These are phyloP conservation scores for Hyphantria cunea DNA, from an alignment of 1,140 invertebrate species.

Conservation along the genomic window DNA sequence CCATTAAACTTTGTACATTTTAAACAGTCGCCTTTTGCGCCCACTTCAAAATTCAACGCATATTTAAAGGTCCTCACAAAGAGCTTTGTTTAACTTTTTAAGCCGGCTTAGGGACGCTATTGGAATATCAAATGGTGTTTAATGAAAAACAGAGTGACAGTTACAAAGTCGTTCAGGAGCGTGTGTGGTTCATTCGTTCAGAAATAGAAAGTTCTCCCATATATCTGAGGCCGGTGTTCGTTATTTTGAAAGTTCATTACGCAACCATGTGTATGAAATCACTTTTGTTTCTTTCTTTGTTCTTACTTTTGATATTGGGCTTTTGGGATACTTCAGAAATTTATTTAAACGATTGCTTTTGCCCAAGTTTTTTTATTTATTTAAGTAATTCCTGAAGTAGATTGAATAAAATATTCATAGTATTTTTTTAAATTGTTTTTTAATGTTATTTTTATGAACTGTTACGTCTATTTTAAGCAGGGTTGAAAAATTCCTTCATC, in stretches of 20 bases:
- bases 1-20: constrained; percentile 74
- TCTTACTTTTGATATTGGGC: background rate
- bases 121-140: constrained; percentile 15
- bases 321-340: too few relatives aligned
- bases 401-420: too few relatives aligned
- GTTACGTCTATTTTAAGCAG: too few relatives aligned
- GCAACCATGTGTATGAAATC: background rate
- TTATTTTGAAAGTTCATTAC: background rate
- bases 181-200: constrained; percentile 2
- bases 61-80: constrained; percentile 67
- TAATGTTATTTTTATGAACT: too few relatives aligned
- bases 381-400: too few relatives aligned
- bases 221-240: constrained; percentile 4
- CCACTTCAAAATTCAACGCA: constrained; percentile 69
- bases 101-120: constrained; percentile 27
- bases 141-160: constrained; percentile 18
- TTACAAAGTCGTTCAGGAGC: background rate
- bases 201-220: constrained; percentile 1
- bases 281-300: constrained; percentile 1
- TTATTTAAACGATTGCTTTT: too few relatives aligned
- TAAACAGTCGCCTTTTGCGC: constrained; percentile 64
- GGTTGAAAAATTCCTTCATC: too few relatives aligned
- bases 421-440: too few relatives aligned
- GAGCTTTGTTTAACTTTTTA: constrained; percentile 69
- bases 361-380: too few relatives aligned